Base-by-base conservation (phyloP, 2,797 vertebrate species). In the Podargus strigoides region DNA sequence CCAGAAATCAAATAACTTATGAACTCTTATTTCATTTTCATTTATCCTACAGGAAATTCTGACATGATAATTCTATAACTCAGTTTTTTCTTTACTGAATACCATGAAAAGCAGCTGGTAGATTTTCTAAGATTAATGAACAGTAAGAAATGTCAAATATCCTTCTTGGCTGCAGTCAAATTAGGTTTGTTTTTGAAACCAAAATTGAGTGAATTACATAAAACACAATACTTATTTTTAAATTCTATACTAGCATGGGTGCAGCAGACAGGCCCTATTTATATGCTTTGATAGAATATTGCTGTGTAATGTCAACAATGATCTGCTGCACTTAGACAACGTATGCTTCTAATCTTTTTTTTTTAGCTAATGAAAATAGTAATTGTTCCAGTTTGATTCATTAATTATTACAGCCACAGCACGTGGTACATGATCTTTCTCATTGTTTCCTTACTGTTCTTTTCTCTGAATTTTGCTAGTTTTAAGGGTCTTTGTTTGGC, bases 321-420 rank as follows among this genome's bases (percentile, higher is more conserved):
- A 89, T 78, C 86, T 75, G 34, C 90, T 94, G 80, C 81, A 93
- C 96, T 91, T 93, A 84, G 70, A 84, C 62, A 91, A 97, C 32
- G 13, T 67, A 87, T 70, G 76, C 30, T 68, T 36, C 68, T 85
- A 14, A 77, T 84, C 62, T 50, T 50, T 78, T 84, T 92, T 82
- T 93, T 89, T 78, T 50, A 60, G 53, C 93, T 94, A 97, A 91
- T 95, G 92, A 97, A 97, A 96, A 95, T 77, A 83, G 21, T 90
- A 95, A 95, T 82, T 90, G 63, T 93, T 97, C 85, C 67, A 74
- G 83, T 87, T 91, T 86, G 88, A 96, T 95, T 97, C 86, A 88
- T 95, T 93, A 85, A 41, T 94, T 92, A 88, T 60, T 93, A 94
- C 39, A 96, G 94, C 36, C 66, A 92, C 49, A 90, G 52, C 67